Percentiles rank a stretch among this genome's conserved stretches.
phyloP scores from a whole-genome alignment of 2,888 invertebrate species.

The Linyphia triangularis region DNA sequence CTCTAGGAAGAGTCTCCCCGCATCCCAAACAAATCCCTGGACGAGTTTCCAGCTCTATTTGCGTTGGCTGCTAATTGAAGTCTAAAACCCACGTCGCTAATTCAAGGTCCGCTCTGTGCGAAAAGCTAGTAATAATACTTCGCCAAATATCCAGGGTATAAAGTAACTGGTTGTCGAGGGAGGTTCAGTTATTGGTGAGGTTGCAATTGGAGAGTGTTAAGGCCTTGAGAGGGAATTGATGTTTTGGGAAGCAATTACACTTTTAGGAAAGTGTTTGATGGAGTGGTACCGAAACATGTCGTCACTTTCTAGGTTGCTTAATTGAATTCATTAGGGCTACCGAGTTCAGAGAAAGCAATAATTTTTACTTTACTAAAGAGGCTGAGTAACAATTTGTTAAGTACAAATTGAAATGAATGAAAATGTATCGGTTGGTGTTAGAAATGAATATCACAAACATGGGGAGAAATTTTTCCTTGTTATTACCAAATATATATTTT shows the following conservation, averaged over 20 bases:
- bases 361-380: too few relatives aligned
- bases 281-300: neutral
- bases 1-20: neutral
- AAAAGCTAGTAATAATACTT: conserved; percentile 12
- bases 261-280: conserved; percentile 45
- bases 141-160: neutral
- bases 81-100: conserved; percentile 14
- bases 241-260: conserved; percentile 42
- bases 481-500: too few relatives aligned
- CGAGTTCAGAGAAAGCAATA: too few relatives aligned
- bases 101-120: neutral
- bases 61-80: conserved; percentile 32
- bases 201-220: neutral
- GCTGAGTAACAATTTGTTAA: too few relatives aligned
- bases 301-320: neutral
- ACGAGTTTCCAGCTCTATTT: conserved; percentile 43
- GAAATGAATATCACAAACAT: too few relatives aligned
- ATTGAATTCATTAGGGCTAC: conserved; percentile 36
- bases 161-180: neutral
- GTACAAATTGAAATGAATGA: too few relatives aligned
- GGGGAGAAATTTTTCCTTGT: too few relatives aligned
- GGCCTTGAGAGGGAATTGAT: neutral
- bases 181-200: neutral
- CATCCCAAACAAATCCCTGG: neutral
- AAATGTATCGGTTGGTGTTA: too few relatives aligned